phyloP scores from a whole-genome alignment of 2,113 vertebrate genomes.

The Scomber colias region DNA sequence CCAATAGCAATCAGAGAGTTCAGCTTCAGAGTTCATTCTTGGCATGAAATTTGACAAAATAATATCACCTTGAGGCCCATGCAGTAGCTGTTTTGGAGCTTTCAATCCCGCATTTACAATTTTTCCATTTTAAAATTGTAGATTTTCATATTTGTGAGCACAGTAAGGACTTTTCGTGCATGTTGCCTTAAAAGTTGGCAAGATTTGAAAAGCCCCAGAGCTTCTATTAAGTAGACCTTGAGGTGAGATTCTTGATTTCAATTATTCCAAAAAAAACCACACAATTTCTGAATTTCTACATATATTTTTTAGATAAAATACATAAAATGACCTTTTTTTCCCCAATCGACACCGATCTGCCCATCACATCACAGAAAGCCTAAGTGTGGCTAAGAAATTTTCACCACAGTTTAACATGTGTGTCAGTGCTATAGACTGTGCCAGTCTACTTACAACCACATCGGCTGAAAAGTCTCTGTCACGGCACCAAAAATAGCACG shows the following conservation, averaged over 20 bases:
- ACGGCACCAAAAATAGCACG: constrained; percentile 20
- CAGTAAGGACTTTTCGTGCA: too few species aligned
- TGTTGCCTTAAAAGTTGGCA: too few species aligned
- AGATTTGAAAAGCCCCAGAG: too few species aligned
- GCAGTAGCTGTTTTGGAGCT: background rate
- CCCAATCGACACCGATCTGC: background rate
- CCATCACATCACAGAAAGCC: background rate
- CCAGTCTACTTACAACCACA: background rate
- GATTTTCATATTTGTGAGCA: too few species aligned
- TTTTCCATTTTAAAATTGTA: background rate
- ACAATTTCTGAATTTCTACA: too few species aligned
- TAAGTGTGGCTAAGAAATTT: background rate
- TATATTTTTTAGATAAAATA: too few species aligned
- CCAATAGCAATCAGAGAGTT: background rate
- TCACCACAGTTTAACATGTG: background rate
- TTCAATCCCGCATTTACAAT: background rate
- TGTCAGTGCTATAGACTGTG: too few species aligned
- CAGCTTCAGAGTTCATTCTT: background rate
- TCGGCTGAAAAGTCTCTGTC: background rate
- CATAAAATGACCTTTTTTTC: background rate
- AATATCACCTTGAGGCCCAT: background rate
- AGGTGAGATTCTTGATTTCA: too few species aligned
- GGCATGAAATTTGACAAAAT: background rate
- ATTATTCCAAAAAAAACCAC: too few species aligned
- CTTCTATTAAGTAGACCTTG: too few species aligned